These are phyloP conservation scores for Chromobotia macracanthus DNA, from an alignment of 2,797 vertebrate species.

Conservation along the genomic window DNA sequence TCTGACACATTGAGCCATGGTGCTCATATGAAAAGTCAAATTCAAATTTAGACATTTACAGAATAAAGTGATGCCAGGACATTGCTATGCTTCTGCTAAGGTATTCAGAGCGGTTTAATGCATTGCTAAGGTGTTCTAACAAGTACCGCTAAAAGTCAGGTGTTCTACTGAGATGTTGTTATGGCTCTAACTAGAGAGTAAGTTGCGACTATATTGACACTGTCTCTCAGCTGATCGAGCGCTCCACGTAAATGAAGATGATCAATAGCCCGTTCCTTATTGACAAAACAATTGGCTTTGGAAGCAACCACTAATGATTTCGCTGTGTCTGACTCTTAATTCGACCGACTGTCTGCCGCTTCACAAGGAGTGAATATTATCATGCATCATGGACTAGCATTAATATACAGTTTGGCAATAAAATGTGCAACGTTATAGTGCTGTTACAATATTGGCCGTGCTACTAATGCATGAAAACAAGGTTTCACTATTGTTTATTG, in stretches of 20 bases:
- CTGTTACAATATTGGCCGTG: slow-evolving; percentile 5
- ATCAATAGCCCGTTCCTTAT: slow-evolving; percentile 55
- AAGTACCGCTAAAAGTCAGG: neutral
- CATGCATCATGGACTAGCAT: slow-evolving; percentile 44
- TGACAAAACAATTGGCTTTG: slow-evolving; percentile 55
- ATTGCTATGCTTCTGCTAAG: neutral
- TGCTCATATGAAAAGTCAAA: neutral
- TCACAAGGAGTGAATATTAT: slow-evolving; percentile 48
- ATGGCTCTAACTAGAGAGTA: slow-evolving; percentile 15
- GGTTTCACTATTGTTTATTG: slow-evolving; percentile 39
- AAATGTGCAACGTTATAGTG: slow-evolving; percentile 13
- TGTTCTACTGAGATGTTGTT: slow-evolving; percentile 17
- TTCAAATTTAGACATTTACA: neutral
- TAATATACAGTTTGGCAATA: slow-evolving; percentile 41
- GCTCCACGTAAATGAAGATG: slow-evolving; percentile 50
- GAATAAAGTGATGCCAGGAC: neutral
- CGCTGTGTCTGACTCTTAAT: slow-evolving; percentile 49
- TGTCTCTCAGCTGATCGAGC: slow-evolving; percentile 44
- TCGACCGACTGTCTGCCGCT: slow-evolving; percentile 49
- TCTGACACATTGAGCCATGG: neutral
- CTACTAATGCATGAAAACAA: slow-evolving; percentile 48
- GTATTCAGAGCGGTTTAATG: neutral
- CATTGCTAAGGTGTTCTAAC: neutral
- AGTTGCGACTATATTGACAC: slow-evolving; percentile 21
- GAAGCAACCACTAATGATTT: slow-evolving; percentile 53